Conservation (phyloP, 2,113 vertebrate genomes). For the Megaceryle torquata region DNA sequence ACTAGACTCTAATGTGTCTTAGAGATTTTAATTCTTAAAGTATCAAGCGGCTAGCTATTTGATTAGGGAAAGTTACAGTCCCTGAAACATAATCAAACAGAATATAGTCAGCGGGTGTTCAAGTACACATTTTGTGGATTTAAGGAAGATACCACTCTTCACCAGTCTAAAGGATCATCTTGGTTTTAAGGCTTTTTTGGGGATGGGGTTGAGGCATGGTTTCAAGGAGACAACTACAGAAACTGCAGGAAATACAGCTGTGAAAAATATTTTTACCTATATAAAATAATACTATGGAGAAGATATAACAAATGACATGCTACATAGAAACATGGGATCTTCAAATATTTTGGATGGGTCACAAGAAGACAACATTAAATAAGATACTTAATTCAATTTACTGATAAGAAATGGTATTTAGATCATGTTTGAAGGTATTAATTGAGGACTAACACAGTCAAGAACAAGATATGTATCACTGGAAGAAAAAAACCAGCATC, state of each 20-base stretch:
- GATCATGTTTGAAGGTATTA: neutral
- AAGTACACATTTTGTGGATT: rapidly evolving
- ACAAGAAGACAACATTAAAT: neutral
- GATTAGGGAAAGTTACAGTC: neutral
- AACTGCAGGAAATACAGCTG: neutral
- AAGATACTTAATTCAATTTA: neutral
- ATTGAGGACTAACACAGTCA: neutral
- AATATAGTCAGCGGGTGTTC: neutral
- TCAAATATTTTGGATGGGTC: neutral
- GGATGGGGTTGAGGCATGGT: rapidly evolving
- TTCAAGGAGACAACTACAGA: neutral
- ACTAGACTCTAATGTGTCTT: neutral
- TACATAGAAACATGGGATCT: rapidly evolving
- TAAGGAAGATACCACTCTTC: neutral
- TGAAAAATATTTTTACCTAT: neutral
- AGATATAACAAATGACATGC: neutral
- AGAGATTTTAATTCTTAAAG: neutral
- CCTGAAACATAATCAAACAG: neutral
- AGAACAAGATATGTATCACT: neutral
- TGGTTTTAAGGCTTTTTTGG: neutral
- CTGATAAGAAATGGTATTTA: neutral
- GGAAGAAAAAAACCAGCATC: neutral
- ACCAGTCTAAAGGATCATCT: neutral
- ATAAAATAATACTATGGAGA: neutral
- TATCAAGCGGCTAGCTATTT: neutral